Conservation (phyloP, 2,113 vertebrate species). For the Petrocephalus zakoni region DNA sequence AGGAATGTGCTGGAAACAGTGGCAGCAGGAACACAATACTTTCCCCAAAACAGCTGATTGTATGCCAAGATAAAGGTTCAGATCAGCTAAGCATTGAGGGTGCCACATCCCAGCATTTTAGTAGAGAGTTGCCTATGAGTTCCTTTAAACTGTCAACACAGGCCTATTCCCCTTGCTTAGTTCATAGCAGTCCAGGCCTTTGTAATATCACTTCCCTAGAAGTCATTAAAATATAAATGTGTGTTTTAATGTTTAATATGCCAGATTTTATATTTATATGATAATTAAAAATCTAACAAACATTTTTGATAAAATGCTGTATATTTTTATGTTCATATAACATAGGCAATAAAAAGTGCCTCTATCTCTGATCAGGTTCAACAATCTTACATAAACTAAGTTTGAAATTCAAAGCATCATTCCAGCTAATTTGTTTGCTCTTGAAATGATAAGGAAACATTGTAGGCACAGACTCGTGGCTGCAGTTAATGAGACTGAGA, state of each 20-base stretch:
- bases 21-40: slow-evolving; percentile 53
- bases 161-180: not conserved
- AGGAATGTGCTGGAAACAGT: slow-evolving; percentile 60
- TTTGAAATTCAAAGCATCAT: not conserved
- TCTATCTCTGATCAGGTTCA: not conserved
- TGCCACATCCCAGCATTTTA: slow-evolving; percentile 4
- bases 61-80: slow-evolving; percentile 43
- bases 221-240: not conserved
- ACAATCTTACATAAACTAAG: not conserved
- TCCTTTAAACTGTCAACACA: not conserved
- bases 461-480: not conserved
- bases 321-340: not conserved
- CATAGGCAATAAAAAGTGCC: not conserved
- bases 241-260: not conserved
- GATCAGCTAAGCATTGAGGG: slow-evolving; percentile 53
- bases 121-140: slow-evolving; percentile 13
- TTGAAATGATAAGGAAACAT: not conserved
- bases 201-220: not conserved
- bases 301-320: not conserved
- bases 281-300: not conserved
- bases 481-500: not conserved
- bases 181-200: not conserved
- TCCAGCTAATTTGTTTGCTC: not conserved
- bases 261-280: not conserved
- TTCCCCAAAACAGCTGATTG: slow-evolving; percentile 57